phyloP scores from a whole-genome alignment of 2,797 vertebrate genomes.

The Microchirus variegatus region DNA sequence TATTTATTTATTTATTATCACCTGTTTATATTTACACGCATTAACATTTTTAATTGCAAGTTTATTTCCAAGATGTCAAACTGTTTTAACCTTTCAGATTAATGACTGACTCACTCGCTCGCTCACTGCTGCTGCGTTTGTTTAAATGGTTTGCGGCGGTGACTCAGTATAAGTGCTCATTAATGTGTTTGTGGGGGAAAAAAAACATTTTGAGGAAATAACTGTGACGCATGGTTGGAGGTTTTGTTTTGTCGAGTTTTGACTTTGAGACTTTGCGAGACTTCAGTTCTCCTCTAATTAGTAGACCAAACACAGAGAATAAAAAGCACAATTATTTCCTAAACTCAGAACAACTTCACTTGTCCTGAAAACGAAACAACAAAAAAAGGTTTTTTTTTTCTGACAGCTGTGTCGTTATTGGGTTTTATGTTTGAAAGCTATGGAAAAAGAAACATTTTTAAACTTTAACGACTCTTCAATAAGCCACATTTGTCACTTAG shows the following conservation, averaged over 20 bases:
- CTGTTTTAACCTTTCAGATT: neutral
- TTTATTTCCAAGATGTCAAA: no score
- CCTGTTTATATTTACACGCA: no score
- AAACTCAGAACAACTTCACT: neutral
- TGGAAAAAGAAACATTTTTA: neutral
- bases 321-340: neutral
- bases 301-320: neutral
- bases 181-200: slow-evolving; percentile 14
- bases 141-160: neutral
- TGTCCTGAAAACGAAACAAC: neutral
- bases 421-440: neutral
- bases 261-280: slow-evolving; percentile 8
- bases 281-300: slow-evolving; percentile 25
- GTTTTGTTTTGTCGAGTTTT: neutral
- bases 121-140: neutral
- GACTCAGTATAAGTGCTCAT: slow-evolving; percentile 12
- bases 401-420: slow-evolving; percentile 14
- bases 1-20: no score
- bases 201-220: slow-evolving; percentile 1
- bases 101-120: neutral
- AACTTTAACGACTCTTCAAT: no score
- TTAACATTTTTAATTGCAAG: no score
- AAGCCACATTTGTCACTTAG: no score
- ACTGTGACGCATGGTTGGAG: neutral
- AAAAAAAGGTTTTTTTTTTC: neutral